Evolutionary conservation across 2,888 invertebrate genomes (phyloP), one percentile per base, ranked within the genome.

Genomic region (Conistra vaccinii): DNA sequence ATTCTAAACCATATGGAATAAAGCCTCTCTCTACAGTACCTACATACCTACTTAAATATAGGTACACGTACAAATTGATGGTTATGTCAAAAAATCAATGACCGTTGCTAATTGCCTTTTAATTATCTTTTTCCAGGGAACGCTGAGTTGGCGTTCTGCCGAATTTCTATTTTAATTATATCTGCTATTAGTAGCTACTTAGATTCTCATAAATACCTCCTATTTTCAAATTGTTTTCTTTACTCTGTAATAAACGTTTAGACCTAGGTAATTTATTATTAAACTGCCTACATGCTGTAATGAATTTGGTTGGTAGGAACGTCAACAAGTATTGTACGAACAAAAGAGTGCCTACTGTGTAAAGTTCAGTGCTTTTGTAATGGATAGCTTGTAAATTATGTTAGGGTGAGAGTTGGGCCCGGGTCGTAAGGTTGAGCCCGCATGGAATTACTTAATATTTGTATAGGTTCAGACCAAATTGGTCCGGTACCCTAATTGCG

Each of bases 351-450:
- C 26, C 67, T 23, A 51, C 67, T 68, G 78, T 58, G 69, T 76
- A 77, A 77, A 77, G 45, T 53, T 58, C 45, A 68, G 57, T 51
- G 42, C 57, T 67, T 81, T 81, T 78, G 55, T 81, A 67, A 66
- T 53, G 68, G 68, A 58, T 76, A 67, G 62, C 62, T 76, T 81
- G 42, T 78, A 81, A 76, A 81, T 67, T 67, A 67, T 76, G 55
- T 67, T 82, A 23, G 60, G 29, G 10, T 39, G 10, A 53, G 63
- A 67, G 57, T 58, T 76, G 57, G 61, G 42, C 35, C 10, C 1
- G 51, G 78, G 66, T 39, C 57, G 51, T 53, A 48, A 29, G 55
- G 42, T 60, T 20, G 51, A 23, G 62, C 78, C 78, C 63, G 26
- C 42, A 68, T 53, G 62, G 51, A 63, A 77, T 63, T 68, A 62